phyloP scores from a whole-genome alignment of 2,797 vertebrate species.

The Toxotes lorentzi region DNA sequence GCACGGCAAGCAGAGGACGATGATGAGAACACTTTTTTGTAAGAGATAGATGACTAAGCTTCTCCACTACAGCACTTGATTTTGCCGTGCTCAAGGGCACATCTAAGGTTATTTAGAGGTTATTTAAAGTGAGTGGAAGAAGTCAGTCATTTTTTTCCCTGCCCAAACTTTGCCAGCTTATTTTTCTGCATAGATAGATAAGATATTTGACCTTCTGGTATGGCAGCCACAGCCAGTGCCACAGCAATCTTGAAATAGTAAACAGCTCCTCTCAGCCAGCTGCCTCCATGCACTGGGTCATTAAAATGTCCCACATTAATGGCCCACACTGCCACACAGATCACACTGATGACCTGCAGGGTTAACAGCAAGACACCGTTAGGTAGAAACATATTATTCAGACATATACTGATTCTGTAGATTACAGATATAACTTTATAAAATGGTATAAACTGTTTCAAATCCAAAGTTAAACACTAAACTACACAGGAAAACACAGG shows the following conservation, averaged over 20 bases:
- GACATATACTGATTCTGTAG: neutral
- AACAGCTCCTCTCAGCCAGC: slow-evolving; percentile 87
- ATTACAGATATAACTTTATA: neutral
- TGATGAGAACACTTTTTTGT: neutral
- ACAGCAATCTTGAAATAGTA: slow-evolving; percentile 90
- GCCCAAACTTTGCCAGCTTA: neutral
- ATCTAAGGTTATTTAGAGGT: neutral
- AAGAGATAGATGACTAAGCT: neutral
- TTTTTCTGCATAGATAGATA: neutral
- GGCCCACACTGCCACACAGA: slow-evolving; percentile 88
- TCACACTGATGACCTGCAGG: slow-evolving; percentile 86
- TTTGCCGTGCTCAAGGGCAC: neutral
- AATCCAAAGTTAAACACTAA: neutral
- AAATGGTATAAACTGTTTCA: neutral
- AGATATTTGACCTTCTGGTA: slow-evolving; percentile 82
- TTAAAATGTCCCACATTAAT: slow-evolving; percentile 89
- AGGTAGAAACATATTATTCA: neutral
- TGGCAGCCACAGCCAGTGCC: slow-evolving; percentile 87
- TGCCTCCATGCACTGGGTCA: slow-evolving; percentile 88
- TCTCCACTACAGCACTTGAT: neutral
- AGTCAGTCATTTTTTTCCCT: neutral
- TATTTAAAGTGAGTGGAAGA: neutral
- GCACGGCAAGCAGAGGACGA: neutral
- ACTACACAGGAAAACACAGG: neutral
- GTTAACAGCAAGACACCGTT: neutral